Evolutionary conservation across 2,113 vertebrate genomes (phyloP).

Genomic region (Ctenodactylus gundi): DNA sequence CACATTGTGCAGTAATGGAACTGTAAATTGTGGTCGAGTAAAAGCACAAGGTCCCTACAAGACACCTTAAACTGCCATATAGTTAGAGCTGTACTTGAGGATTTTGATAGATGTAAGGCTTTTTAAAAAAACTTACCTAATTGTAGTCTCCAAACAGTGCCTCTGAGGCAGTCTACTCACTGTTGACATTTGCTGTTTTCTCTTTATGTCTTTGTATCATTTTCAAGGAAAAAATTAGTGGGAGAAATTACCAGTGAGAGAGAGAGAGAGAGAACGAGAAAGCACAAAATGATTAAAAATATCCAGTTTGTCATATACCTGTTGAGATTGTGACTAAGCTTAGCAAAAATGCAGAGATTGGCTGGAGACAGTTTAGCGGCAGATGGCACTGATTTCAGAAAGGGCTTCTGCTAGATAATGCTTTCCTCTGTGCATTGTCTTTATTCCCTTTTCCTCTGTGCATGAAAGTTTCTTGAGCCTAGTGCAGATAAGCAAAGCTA

Average conservation of each 20-base stretch:
- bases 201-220: not conserved
- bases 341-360: conserved; percentile 12
- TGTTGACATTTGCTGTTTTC: not conserved
- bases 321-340: not conserved
- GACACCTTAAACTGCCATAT: not conserved
- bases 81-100: not conserved
- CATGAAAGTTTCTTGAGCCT: not conserved
- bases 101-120: not conserved
- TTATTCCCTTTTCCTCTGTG: not conserved
- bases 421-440: not conserved
- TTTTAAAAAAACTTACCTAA: not conserved
- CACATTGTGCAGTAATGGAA: not conserved
- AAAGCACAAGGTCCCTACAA: not conserved
- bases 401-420: not conserved
- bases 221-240: not conserved
- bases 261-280: too few species aligned
- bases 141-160: not conserved
- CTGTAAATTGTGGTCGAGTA: not conserved
- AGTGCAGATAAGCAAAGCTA: not conserved
- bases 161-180: not conserved
- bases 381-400: not conserved
- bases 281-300: conserved; percentile 18
- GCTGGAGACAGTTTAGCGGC: not conserved
- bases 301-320: not conserved
- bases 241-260: not conserved